Percentiles rank a stretch among this genome's conserved stretches.
Conservation (phyloP, 2,888 invertebrate species). For the Yponomeuta plumbellus region DNA sequence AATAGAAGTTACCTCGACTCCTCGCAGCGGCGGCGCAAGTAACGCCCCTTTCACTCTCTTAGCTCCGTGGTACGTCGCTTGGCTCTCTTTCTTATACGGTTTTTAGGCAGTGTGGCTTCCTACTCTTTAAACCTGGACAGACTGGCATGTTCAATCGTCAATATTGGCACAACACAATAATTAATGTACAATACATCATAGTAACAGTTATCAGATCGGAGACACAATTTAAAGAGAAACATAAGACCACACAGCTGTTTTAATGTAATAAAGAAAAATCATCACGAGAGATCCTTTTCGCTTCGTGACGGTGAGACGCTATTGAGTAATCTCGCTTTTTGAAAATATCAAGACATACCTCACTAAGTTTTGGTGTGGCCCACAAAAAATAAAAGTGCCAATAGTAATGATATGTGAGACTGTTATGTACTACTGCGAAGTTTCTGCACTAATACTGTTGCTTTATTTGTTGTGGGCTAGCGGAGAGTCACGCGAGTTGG, state of each 20-base stretch:
- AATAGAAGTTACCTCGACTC: conserved; percentile 68
- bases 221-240: conserved; percentile 23
- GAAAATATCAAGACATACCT: conserved; percentile 36
- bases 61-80: conserved; percentile 51
- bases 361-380: conserved; percentile 30
- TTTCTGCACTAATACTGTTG: conserved; percentile 5
- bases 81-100: conserved; percentile 56
- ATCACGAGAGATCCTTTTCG: conserved; percentile 17
- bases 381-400: conserved; percentile 52
- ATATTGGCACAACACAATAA: conserved; percentile 47
- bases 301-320: not conserved
- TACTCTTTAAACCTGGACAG: conserved; percentile 66
- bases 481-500: conserved; percentile 7
- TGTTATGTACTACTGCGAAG: conserved; percentile 6
- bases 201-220: conserved; percentile 25
- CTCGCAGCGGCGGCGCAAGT: conserved; percentile 54
- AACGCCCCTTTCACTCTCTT: conserved; percentile 39
- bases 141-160: conserved; percentile 58
- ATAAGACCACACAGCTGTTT: conserved; percentile 58
- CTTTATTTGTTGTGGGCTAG: conserved; percentile 24
- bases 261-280: conserved; percentile 16
- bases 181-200: conserved; percentile 24
- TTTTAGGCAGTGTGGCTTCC: conserved; percentile 70
- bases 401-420: conserved; percentile 13
- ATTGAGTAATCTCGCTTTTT: not conserved